A percentile compares a stretch with the other conserved stretches of the same genome.
phyloP scores from a whole-genome alignment of 2,797 vertebrate species.

The Catostomus latipinnis region DNA sequence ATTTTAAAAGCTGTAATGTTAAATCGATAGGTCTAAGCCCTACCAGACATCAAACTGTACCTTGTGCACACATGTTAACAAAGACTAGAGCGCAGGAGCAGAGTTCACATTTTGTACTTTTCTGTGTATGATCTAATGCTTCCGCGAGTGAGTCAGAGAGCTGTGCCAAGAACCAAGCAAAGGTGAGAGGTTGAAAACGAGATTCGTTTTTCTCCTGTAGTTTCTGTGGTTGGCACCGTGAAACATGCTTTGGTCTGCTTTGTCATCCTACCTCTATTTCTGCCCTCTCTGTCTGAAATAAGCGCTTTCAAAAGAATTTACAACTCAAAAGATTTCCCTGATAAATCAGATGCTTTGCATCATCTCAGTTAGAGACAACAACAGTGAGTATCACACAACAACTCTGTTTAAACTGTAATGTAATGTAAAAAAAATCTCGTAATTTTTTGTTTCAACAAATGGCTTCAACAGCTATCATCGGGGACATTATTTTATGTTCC shows the following conservation, averaged over 20 bases:
- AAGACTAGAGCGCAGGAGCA: conserved; percentile 18
- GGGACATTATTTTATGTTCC: no score
- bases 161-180: conserved; percentile 33
- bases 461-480: no score
- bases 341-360: conserved; percentile 32
- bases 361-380: conserved; percentile 27
- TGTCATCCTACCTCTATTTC: conserved; percentile 18
- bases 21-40: conserved; percentile 44
- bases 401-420: conserved; percentile 15
- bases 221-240: conserved; percentile 7
- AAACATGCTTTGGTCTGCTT: conserved; percentile 17
- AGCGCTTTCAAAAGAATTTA: conserved; percentile 20
- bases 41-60: conserved; percentile 32
- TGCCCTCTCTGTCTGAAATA: conserved; percentile 22
- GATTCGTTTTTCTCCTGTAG: conserved; percentile 33
- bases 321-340: not conserved
- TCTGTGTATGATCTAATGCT: conserved; percentile 27
- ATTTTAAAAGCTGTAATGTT: conserved; percentile 20
- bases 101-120: conserved; percentile 46
- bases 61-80: conserved; percentile 32
- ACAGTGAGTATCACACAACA: not conserved
- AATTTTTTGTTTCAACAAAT: no score
- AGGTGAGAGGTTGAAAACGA: conserved; percentile 38
- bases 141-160: conserved; percentile 15
- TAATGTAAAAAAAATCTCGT: no score